Base-by-base conservation (phyloP, 1,140 invertebrate genomes). In the Drosophila simulans region DNA sequence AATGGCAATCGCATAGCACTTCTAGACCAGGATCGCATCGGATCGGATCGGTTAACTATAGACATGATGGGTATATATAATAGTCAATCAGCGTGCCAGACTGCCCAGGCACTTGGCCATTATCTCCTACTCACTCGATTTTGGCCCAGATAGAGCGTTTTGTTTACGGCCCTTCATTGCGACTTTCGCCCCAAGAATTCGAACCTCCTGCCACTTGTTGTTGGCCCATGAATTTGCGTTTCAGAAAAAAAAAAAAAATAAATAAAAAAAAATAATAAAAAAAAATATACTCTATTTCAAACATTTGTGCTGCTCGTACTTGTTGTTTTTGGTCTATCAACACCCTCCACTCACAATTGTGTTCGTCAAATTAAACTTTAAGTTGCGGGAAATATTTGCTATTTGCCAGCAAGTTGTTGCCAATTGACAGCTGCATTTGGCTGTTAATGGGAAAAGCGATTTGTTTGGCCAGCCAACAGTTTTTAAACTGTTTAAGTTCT, bases 191-290 rank as follows among this genome's bases (percentile, higher is more conserved):
- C 4, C 43, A 69, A 65, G 45, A 68, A 46, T 70, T 58, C 20
- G 45, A 31, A 27, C 46, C 13, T 39, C 13, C 3, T 39, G 3
- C 11, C 31, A 10, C 45, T 56, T 35, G 48, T 63, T 70, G 42
- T 55, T 63, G 66, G 31, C 51, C 46, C 51, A 70, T 70, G 72
- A 58, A 75, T 75, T 74, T 53, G 53, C 59, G 72, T 74, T 73
- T 42, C 37, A 49, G 27, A 13, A 42, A 58, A 48, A 12, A 35
- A 27, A 12, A 4, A 31, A 0, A 49, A 10, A 15, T 4, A 39
- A 60, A 68, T 60, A 22, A 0, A 12, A 51, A 34, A 20, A 13
- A 15, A 12, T 17, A 51, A 42, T 51, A 37, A 37, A 5, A 10
- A 22, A 37, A 43, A 22, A 22, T 22, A 22, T 22, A 22, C 20